phyloP scores from a whole-genome alignment of 1,140 invertebrate species.

The Heliothis virescens region DNA sequence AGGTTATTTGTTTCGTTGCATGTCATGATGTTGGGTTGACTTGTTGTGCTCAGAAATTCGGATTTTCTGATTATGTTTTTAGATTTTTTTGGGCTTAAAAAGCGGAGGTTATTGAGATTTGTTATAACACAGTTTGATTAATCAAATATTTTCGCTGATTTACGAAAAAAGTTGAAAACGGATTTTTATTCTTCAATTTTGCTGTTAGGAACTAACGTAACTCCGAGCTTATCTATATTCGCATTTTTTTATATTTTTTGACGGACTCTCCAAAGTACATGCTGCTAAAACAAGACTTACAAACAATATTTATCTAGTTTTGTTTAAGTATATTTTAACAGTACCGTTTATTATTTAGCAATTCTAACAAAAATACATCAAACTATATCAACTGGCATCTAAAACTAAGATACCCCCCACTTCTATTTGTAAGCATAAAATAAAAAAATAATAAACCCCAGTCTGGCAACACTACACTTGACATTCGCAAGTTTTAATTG shows the following conservation, averaged over 20 bases:
- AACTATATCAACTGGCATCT: conserved; percentile 25
- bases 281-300: too few species aligned
- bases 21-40: background rate
- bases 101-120: background rate
- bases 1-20: background rate
- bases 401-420: conserved; percentile 22
- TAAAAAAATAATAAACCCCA: conserved; percentile 75
- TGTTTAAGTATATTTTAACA: too few species aligned
- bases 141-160: too few species aligned
- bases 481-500: conserved; percentile 85
- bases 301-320: too few species aligned
- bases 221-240: background rate
- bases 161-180: too few species aligned
- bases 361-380: background rate
- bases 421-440: conserved; percentile 69
- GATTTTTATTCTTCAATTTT: background rate
- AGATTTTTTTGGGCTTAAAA: conserved; percentile 21
- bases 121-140: too few species aligned
- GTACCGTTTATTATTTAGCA: too few species aligned
- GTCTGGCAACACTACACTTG: conserved; percentile 73
- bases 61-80: background rate
- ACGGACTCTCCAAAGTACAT: too few species aligned
- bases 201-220: background rate
- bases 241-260: background rate
- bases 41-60: conserved; percentile 11